Conservation (phyloP, 2,888 invertebrate genomes). For the Tetrapedia diversipes region DNA sequence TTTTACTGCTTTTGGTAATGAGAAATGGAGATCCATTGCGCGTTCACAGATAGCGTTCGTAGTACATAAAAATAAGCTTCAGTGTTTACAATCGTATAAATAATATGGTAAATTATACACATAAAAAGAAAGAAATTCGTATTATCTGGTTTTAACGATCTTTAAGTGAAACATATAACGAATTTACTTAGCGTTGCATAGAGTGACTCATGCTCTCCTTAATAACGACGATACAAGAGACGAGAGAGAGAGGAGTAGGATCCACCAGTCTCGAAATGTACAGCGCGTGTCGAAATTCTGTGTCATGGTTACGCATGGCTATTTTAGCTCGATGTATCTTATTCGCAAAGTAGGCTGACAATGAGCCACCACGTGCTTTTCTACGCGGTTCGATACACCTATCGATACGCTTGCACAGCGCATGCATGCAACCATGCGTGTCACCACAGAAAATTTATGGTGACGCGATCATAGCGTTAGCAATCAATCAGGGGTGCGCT, state of each 20-base stretch:
- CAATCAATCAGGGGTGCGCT: neutral
- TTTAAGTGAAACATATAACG: neutral
- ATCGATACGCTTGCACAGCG: neutral
- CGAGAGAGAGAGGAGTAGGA: conserved; percentile 8
- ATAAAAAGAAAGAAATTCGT: neutral
- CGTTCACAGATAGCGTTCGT: no score
- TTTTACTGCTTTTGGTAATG: neutral
- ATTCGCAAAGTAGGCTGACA: conserved; percentile 47
- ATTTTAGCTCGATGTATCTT: conserved; percentile 51
- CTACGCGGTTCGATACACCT: conserved; percentile 43
- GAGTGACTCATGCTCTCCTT: conserved; percentile 45
- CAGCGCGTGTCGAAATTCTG: conserved; percentile 61
- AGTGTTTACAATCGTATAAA: no score
- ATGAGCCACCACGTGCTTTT: conserved; percentile 48
- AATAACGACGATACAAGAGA: conserved; percentile 16
- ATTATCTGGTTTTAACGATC: neutral
- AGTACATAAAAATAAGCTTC: no score
- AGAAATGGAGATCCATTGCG: neutral
- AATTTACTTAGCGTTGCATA: neutral
- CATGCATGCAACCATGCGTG: no score
- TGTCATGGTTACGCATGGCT: conserved; percentile 63
- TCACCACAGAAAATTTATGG: no score
- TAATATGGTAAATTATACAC: neutral
- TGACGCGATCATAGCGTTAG: neutral
- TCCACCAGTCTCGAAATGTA: conserved; percentile 49